Evolutionary conservation across 2,113 vertebrate genomes (phyloP).

Genomic region (human (Homo sapiens)): GRCh38 chrX:112779001-112779500

Average conservation of each 20-base stretch:
- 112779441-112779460: constrained; percentile 50
- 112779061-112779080: constrained; percentile 68
- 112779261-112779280: not conserved
- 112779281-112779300: not conserved
- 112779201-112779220: constrained; percentile 51
- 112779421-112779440: constrained; percentile 62
- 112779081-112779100: constrained; percentile 58
- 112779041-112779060: constrained; percentile 50
- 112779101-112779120: constrained; percentile 36
- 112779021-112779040: constrained; percentile 76
- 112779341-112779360: constrained; percentile 6
- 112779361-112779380: not conserved
- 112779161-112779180: constrained; percentile 56
- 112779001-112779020: constrained; percentile 83
- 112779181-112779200: constrained; percentile 8
- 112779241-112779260: constrained; percentile 55
- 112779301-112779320: not conserved
- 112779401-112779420: constrained; percentile 25
- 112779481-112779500: constrained; percentile 22
- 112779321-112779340: not conserved
- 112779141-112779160: constrained; percentile 55
- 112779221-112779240: constrained; percentile 59
- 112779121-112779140: constrained; percentile 32
- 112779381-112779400: not conserved
- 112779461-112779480: constrained; percentile 44